These are phyloP conservation scores for Hypolimnas misippus DNA, from an alignment of 2,888 invertebrate genomes.

Conservation along the genomic window DNA sequence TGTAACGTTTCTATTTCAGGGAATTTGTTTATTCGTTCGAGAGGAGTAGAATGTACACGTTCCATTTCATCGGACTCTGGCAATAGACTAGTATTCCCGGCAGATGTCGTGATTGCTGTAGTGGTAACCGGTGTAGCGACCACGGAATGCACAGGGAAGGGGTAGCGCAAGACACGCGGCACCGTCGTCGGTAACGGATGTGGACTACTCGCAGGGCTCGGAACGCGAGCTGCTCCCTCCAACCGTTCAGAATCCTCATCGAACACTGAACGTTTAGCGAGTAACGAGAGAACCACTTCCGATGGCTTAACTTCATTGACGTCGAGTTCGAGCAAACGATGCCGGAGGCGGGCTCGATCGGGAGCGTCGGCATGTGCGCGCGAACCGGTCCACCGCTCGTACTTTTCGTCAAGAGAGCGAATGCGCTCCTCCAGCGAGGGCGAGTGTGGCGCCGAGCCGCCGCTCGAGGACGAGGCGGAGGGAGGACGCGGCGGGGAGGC, in stretches of 20 bases:
- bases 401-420: slow-evolving; percentile 95
- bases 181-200: slow-evolving; percentile 71
- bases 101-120: slow-evolving; percentile 53
- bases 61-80: slow-evolving; percentile 50
- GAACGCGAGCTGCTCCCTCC: slow-evolving; percentile 92
- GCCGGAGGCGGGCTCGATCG: slow-evolving; percentile 85
- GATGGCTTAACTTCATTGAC: slow-evolving; percentile 94
- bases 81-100: slow-evolving; percentile 54
- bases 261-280: slow-evolving; percentile 96
- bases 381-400: slow-evolving; percentile 92
- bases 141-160: slow-evolving; percentile 87
- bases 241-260: slow-evolving; percentile 97
- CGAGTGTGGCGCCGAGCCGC: slow-evolving; percentile 88
- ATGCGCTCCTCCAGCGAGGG: slow-evolving; percentile 95
- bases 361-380: slow-evolving; percentile 84
- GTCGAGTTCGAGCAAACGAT: slow-evolving; percentile 91
- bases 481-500: slow-evolving; percentile 88
- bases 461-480: slow-evolving; percentile 90
- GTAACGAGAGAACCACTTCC: slow-evolving; percentile 95
- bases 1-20: slow-evolving; percentile 56
- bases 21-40: slow-evolving; percentile 53
- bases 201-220: slow-evolving; percentile 78
- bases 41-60: slow-evolving; percentile 45
- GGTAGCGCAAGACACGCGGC: slow-evolving; percentile 53
- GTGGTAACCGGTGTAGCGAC: slow-evolving; percentile 33